Percentiles rank a stretch among this genome's conserved stretches.
These are phyloP conservation scores for Aplochiton taeniatus DNA, from an alignment of 2,797 vertebrate species.

Conservation along the genomic window DNA sequence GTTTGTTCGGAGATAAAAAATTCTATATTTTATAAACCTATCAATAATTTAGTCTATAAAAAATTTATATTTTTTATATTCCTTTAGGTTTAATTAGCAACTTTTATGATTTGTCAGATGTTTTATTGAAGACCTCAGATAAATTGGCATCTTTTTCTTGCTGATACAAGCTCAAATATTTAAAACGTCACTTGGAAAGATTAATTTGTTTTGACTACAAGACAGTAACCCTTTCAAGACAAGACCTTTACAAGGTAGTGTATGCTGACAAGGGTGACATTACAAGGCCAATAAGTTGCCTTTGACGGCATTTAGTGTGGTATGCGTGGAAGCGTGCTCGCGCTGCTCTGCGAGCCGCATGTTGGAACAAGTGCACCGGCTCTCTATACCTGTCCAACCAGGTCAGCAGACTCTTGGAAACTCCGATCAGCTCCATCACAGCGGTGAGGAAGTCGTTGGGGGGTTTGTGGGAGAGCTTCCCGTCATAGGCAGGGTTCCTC, in stretches of 20 bases:
- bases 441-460: constrained; percentile 92
- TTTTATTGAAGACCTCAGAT: neutral
- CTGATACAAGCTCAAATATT: constrained; percentile 24
- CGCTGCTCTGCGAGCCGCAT: neutral
- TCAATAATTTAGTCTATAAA: too few species aligned
- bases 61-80: too few species aligned
- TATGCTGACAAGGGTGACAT: constrained; percentile 2
- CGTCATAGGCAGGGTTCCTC: constrained; percentile 81
- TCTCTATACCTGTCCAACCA: constrained; percentile 89
- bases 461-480: constrained; percentile 80
- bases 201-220: constrained; percentile 20
- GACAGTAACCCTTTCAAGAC: constrained; percentile 8
- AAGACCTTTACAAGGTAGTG: neutral
- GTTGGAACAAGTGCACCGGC: neutral
- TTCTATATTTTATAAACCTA: too few species aligned
- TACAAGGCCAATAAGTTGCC: neutral
- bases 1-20: too few species aligned
- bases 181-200: constrained; percentile 12
- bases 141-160: constrained; percentile 58
- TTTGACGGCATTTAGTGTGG: neutral
- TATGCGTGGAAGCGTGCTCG: neutral
- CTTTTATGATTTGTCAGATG: constrained; percentile 15
- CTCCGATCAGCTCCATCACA: constrained; percentile 90
- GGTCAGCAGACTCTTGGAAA: constrained; percentile 88
- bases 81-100: neutral